Base-by-base conservation (phyloP, 1,140 invertebrate genomes). In the Drosophila pruinosa region DNA sequence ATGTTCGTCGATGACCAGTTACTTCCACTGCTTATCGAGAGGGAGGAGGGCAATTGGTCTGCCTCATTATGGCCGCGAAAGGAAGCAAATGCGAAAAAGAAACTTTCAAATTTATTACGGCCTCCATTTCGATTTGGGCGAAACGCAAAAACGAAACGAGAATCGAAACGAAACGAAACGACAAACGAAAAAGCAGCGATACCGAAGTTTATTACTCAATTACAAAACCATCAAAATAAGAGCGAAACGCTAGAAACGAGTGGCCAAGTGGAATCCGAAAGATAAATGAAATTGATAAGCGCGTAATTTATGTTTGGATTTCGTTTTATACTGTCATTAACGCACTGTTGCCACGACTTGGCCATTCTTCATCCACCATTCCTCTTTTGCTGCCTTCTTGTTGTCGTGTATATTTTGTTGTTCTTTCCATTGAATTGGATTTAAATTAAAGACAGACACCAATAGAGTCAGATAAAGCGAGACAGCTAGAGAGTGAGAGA, bases 281-380 rank as follows among this genome's bases (percentile, higher is more conserved):
- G 86, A 89, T 89, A 89, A 89, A 89, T 89, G 80, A 89, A 89
- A 89, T 81, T 89, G 86, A 89, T 89, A 89, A 89, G 86, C 80
- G 86, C 69, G 78, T 86, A 89, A 89, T 89, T 89, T 89, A 89
- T 89, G 86, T 89, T 89, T 89, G 81, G 86, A 89, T 89, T 89
- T 86, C 86, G 86, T 89, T 89, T 89, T 89, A 89, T 89, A 76
- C 75, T 82, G 81, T 89, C 86, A 89, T 89, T 89, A 89, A 89
- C 86, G 81, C 78, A 58, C 59, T 65, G 67, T 85, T 85, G 74
- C 79, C 75, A 67, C 54, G 39, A 75, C 72, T 41, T 38, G 1
- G 1, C 36, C 15, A 22, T 17, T 19, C 8, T 7, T 38, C 14
- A 15, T 24, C 17, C 14, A 36, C 24, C 6, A 57, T 45, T 24